Conservation (phyloP, 2,113 vertebrate genomes). For the Erythrocercus mccallii region DNA sequence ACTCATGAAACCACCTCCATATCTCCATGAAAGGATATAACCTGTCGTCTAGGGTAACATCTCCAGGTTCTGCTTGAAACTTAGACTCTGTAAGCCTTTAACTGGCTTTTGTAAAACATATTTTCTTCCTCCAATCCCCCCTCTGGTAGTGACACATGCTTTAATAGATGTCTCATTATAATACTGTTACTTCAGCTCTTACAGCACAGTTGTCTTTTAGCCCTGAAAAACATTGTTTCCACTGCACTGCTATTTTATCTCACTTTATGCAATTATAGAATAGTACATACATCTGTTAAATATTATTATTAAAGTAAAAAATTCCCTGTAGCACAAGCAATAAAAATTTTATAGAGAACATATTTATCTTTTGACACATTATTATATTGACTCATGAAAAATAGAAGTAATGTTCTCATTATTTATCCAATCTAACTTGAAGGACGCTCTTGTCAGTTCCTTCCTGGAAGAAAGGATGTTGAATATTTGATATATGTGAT, state of each 20-base stretch:
- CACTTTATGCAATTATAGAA: neutral
- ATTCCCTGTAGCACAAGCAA: neutral
- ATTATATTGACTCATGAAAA: constrained; percentile 8
- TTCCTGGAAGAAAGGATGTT: neutral
- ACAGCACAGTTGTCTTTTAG: neutral
- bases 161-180: neutral
- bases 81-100: neutral
- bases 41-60: neutral
- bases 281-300: neutral
- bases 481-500: constrained; percentile 12
- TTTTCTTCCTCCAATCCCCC: neutral
- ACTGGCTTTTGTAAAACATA: neutral
- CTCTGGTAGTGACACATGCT: neutral
- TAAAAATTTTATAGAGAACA: neutral
- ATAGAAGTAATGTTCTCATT: neutral
- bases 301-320: constrained; percentile 11
- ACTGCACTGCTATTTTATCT: neutral
- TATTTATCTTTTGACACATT: constrained; percentile 19
- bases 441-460: neutral
- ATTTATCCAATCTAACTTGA: constrained; percentile 1
- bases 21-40: neutral
- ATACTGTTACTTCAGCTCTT: neutral
- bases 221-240: neutral
- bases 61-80: neutral
- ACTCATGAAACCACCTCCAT: neutral